Evolutionary conservation across 2,113 vertebrate species (phyloP).

Genomic region (Elgaria multicarinata): DNA sequence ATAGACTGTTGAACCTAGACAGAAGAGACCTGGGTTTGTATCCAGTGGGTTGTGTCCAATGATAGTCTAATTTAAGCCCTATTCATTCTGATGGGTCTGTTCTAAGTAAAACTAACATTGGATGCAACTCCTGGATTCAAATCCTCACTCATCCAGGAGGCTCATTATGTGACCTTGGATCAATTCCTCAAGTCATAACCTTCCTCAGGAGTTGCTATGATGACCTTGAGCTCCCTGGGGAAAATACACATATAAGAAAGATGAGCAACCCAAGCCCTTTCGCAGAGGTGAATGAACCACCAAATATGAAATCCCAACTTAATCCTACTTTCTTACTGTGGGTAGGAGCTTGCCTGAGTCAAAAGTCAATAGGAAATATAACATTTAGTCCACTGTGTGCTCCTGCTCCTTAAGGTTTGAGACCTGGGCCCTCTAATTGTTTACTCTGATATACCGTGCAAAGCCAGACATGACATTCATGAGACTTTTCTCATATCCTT

Average conservation of each 20-base stretch:
- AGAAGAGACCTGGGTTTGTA: background rate
- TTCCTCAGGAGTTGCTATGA: background rate
- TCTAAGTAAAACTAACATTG: no score
- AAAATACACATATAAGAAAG: background rate
- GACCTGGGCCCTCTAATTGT: background rate
- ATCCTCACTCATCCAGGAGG: background rate
- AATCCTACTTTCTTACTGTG: background rate
- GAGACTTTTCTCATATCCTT: background rate
- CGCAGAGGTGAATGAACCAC: conserved; percentile 1
- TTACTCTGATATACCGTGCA: rapidly evolving
- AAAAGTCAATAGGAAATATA: background rate
- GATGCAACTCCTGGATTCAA: no score
- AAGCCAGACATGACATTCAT: background rate
- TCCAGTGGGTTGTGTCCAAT: no score
- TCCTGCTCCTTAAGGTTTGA: background rate
- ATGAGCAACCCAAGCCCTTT: background rate
- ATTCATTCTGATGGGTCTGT: no score
- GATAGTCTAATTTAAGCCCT: no score
- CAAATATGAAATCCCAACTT: background rate
- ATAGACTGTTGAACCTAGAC: background rate
- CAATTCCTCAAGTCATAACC: background rate
- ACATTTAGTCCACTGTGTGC: background rate
- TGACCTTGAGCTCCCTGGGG: no score
- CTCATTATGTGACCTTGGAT: background rate
- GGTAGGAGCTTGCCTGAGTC: background rate